A percentile compares a stretch with the other conserved stretches of the same genome.
Evolutionary conservation across 1,140 invertebrate species (phyloP).

Genomic region (Saxidomus purpurata): DNA sequence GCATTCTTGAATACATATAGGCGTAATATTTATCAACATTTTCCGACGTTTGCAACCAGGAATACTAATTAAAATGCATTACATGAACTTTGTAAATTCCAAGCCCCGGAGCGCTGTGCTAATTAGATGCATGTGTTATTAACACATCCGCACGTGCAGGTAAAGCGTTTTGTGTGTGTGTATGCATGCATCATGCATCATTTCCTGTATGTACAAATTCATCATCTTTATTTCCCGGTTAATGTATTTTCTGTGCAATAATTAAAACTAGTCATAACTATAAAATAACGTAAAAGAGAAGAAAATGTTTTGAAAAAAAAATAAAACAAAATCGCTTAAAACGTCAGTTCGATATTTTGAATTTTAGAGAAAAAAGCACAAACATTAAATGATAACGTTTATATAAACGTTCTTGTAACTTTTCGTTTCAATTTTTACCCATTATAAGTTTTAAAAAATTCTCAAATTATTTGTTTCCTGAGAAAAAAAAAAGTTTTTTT

Average conservation of each 20-base stretch:
- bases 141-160: neutral
- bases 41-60: neutral
- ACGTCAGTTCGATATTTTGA: too few species aligned
- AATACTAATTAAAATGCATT: conserved; percentile 20
- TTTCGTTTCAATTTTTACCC: too few species aligned
- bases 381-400: too few species aligned
- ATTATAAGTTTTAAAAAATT: too few species aligned
- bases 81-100: conserved; percentile 1
- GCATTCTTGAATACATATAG: neutral
- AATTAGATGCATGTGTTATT: conserved; percentile 24
- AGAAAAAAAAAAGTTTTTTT: too few species aligned
- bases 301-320: neutral
- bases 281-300: neutral
- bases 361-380: too few species aligned
- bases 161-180: neutral
- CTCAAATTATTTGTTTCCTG: too few species aligned
- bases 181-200: neutral
- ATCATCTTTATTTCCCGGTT: neutral
- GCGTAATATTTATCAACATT: neutral
- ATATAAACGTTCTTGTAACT: too few species aligned
- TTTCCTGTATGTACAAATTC: neutral
- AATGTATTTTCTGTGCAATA: neutral
- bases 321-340: neutral
- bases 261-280: neutral
- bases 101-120: neutral